These are phyloP conservation scores for Epirrhoe alternata DNA, from an alignment of 2,888 invertebrate genomes.

Conservation along the genomic window DNA sequence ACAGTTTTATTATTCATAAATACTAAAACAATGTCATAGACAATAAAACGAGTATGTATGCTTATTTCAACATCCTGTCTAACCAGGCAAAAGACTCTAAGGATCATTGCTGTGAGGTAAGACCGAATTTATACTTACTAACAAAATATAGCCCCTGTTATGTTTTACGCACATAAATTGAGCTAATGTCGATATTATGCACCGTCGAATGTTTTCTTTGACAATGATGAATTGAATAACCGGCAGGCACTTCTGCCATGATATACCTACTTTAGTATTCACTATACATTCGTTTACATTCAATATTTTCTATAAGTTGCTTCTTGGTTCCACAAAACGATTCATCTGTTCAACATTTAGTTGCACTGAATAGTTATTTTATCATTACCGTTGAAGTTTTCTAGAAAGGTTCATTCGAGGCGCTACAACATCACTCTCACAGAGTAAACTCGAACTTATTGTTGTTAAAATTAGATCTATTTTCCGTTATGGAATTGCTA, in stretches of 20 bases:
- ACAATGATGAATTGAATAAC: constrained; percentile 52
- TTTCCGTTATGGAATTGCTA: constrained; percentile 25
- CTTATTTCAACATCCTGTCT: too few species aligned
- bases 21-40: too few species aligned
- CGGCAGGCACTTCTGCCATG: too few species aligned
- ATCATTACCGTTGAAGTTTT: too few species aligned
- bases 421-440: constrained; percentile 1
- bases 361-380: too few species aligned
- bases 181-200: constrained; percentile 39
- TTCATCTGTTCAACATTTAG: too few species aligned
- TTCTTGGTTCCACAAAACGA: too few species aligned
- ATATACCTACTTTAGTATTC: constrained; percentile 43
- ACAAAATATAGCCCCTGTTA: not conserved
- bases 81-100: too few species aligned
- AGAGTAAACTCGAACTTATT: constrained; percentile 11
- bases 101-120: too few species aligned
- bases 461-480: constrained; percentile 30
- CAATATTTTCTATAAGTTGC: not conserved
- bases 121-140: not conserved
- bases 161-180: constrained; percentile 35
- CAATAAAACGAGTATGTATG: too few species aligned
- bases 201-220: constrained; percentile 43
- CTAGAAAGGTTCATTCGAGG: not conserved
- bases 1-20: too few species aligned
- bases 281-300: constrained; percentile 34